phyloP scores from a whole-genome alignment of 1,140 invertebrate genomes.

The Drosophila ananassae region DNA sequence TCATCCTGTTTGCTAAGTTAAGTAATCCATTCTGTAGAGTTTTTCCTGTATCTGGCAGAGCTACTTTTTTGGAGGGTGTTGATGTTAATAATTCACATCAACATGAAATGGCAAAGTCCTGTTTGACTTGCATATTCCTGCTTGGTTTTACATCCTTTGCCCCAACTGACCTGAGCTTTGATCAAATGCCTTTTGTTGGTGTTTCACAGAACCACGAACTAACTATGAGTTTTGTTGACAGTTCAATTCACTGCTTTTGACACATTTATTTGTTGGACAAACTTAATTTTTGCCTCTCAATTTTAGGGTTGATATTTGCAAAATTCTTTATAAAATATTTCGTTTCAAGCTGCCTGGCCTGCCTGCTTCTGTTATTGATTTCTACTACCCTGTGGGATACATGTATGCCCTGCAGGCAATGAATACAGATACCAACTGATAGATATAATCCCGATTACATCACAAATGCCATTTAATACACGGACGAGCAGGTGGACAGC shows the following conservation, averaged over 20 bases:
- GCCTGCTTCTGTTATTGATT: constrained; percentile 22
- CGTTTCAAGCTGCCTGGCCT: background rate
- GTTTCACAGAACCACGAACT: background rate
- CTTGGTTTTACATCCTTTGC: constrained; percentile 29
- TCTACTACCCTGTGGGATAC: constrained; percentile 2
- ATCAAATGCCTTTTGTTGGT: background rate
- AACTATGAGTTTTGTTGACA: constrained; percentile 20
- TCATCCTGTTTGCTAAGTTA: too few species aligned
- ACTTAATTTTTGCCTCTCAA: background rate
- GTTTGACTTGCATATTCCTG: constrained; percentile 40
- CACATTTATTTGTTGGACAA: background rate
- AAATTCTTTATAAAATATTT: background rate
- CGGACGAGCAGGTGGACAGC: constrained; percentile 1
- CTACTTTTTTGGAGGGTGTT: constrained; percentile 2
- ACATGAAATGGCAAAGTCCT: constrained; percentile 36
- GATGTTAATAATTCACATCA: constrained; percentile 37
- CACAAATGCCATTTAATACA: constrained; percentile 44
- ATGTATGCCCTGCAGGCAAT: background rate
- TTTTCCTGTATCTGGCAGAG: constrained; percentile 1
- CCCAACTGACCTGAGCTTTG: constrained; percentile 1
- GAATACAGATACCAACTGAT: constrained; percentile 13
- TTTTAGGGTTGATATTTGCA: constrained; percentile 1
- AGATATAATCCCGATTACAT: constrained; percentile 31
- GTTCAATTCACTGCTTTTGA: background rate
- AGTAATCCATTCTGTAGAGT: background rate